Percentiles rank a stretch among this genome's conserved stretches.
Conservation (phyloP, 2,797 vertebrate species). For the Erpetoichthys calabaricus region DNA sequence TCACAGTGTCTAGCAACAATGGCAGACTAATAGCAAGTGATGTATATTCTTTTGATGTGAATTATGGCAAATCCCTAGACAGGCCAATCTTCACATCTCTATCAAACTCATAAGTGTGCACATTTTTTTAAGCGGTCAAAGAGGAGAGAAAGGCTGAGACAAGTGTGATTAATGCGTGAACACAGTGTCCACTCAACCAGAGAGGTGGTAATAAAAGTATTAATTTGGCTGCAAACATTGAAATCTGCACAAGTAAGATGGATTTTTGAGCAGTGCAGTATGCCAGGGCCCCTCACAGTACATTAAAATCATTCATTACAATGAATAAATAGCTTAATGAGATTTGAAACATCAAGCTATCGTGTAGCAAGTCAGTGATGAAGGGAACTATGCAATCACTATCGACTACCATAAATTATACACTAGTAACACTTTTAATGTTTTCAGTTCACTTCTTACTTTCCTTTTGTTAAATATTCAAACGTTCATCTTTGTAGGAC, state of each 20-base stretch:
- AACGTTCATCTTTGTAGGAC: slow-evolving; percentile 55
- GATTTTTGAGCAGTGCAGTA: slow-evolving; percentile 45
- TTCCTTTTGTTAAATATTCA: slow-evolving; percentile 67
- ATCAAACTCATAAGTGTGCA: slow-evolving; percentile 4
- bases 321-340: slow-evolving; percentile 66
- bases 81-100: slow-evolving; percentile 7
- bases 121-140: slow-evolving; percentile 13
- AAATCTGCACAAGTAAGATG: slow-evolving; percentile 38
- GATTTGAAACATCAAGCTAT: slow-evolving; percentile 50
- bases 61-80: not conserved
- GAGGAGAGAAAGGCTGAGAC: slow-evolving; percentile 22
- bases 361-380: slow-evolving; percentile 45
- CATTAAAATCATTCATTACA: slow-evolving; percentile 64
- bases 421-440: slow-evolving; percentile 54
- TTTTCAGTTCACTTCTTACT: slow-evolving; percentile 36
- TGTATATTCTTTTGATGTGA: not conserved
- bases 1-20: slow-evolving; percentile 5
- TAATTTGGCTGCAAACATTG: slow-evolving; percentile 46
- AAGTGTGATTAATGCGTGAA: slow-evolving; percentile 39
- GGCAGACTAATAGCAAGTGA: not conserved
- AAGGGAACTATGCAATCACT: slow-evolving; percentile 38
- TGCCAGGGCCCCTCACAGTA: slow-evolving; percentile 39
- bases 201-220: slow-evolving; percentile 46
- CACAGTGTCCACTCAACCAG: slow-evolving; percentile 41
- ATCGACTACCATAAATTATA: slow-evolving; percentile 62